A percentile compares a stretch with the other conserved stretches of the same genome.
Evolutionary conservation across 2,888 invertebrate species (phyloP).

Genomic region (Aleiodes alternator): DNA sequence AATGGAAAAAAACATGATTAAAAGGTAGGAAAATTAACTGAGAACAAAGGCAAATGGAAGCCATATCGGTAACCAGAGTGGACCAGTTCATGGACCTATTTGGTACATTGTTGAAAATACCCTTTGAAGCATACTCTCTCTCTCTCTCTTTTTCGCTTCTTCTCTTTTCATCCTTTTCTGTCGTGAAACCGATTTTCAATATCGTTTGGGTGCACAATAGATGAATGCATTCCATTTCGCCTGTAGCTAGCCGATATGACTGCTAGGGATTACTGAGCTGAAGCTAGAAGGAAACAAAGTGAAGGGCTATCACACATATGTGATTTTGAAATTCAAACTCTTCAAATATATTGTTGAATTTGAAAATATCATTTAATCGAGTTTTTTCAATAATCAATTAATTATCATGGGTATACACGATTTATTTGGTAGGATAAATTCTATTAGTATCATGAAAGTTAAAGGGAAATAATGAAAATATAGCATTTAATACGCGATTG

Average conservation of each 20-base stretch:
- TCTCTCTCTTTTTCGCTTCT: slow-evolving; percentile 41
- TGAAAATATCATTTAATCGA: too few relatives aligned
- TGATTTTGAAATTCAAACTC: background rate
- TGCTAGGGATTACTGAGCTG: slow-evolving; percentile 51
- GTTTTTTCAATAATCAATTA: too few relatives aligned
- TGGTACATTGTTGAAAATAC: slow-evolving; percentile 30
- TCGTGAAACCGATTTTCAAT: slow-evolving; percentile 54
- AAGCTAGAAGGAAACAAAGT: slow-evolving; percentile 33
- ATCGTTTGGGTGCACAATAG: slow-evolving; percentile 54
- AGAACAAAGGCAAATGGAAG: background rate
- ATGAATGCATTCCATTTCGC: slow-evolving; percentile 63
- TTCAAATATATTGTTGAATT: too few relatives aligned
- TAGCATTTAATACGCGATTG: slow-evolving; percentile 12
- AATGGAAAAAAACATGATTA: background rate
- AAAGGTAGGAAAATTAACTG: background rate
- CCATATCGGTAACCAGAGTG: slow-evolving; percentile 19
- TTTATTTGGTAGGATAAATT: too few relatives aligned
- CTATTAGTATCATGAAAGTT: too few relatives aligned
- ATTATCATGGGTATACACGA: too few relatives aligned
- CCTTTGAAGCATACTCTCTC: slow-evolving; percentile 46
- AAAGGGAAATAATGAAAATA: too few relatives aligned
- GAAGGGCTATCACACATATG: background rate
- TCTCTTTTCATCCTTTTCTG: background rate
- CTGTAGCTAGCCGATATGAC: slow-evolving; percentile 57
- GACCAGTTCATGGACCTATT: slow-evolving; percentile 31